Evolutionary conservation across 2,113 vertebrate genomes (phyloP).

Genomic region (Cariama cristata): DNA sequence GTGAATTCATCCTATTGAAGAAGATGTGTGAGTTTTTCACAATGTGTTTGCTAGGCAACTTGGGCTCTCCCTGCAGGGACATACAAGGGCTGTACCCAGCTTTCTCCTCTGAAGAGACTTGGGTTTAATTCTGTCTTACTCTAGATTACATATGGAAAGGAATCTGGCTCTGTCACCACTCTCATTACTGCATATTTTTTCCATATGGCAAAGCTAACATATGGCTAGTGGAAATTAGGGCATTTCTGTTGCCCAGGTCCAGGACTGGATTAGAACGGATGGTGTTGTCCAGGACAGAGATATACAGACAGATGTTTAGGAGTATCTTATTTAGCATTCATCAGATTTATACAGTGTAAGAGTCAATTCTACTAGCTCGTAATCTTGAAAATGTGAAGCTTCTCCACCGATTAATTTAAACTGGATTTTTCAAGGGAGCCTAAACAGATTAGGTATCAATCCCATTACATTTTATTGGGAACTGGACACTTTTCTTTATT

Average conservation of each 20-base stretch:
- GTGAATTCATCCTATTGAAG: not conserved
- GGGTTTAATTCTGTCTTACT: not conserved
- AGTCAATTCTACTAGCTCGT: not conserved
- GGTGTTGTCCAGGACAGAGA: not conserved
- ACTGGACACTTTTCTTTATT: not conserved
- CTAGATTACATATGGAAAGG: not conserved
- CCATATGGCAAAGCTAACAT: conserved; percentile 39
- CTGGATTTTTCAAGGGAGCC: conserved; percentile 8
- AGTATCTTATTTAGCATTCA: not conserved
- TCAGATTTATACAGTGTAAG: not conserved
- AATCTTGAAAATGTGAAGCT: not conserved
- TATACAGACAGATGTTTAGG: not conserved
- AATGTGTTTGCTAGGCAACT: not conserved
- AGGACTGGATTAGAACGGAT: not conserved
- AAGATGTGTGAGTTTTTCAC: not conserved
- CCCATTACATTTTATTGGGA: conserved; percentile 16
- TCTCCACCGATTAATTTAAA: not conserved
- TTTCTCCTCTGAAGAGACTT: not conserved
- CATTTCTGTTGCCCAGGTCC: not conserved
- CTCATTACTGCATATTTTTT: conserved; percentile 12
- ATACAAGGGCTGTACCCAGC: not conserved
- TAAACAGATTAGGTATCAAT: conserved; percentile 28
- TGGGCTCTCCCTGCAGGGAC: not conserved
- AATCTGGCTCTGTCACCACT: not conserved
- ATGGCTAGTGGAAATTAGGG: conserved; percentile 14